These are phyloP conservation scores for Atractosteus spatula DNA, from an alignment of 2,113 vertebrate species.

Conservation along the genomic window DNA sequence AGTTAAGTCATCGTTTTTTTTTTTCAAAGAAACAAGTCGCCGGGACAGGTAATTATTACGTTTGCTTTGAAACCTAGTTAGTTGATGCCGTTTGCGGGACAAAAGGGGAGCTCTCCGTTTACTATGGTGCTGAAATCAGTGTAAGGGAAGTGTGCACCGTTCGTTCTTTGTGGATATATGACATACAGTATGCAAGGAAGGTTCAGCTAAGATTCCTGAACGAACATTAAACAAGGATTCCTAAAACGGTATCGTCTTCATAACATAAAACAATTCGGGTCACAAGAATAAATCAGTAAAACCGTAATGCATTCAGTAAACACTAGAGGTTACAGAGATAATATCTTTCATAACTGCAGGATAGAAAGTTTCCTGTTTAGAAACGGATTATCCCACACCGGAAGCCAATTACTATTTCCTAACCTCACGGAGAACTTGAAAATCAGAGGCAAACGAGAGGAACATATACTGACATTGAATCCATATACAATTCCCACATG, in stretches of 20 bases:
- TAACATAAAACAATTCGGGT: not conserved
- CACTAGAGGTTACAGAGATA: not conserved
- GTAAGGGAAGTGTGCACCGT: conserved; percentile 31
- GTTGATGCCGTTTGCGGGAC: conserved; percentile 24
- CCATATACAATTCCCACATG: not conserved
- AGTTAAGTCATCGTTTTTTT: conserved; percentile 27
- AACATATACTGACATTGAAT: not conserved
- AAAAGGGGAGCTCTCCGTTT: conserved; percentile 50
- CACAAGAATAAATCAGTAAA: not conserved
- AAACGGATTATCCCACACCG: conserved; percentile 3
- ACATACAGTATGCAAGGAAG: not conserved
- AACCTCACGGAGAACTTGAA: conserved; percentile 1
- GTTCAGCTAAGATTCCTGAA: conserved; percentile 7
- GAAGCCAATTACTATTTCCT: conserved; percentile 10
- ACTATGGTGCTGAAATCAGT: conserved; percentile 56
- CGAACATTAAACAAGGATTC: not conserved
- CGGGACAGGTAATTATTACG: conserved; percentile 58
- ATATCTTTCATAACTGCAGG: conserved; percentile 1
- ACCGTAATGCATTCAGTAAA: not conserved
- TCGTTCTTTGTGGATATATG: conserved; percentile 1
- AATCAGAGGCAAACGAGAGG: conserved; percentile 14
- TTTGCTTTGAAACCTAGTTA: conserved; percentile 14
- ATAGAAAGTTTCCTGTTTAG: conserved; percentile 17
- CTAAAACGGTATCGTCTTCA: not conserved
- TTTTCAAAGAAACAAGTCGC: conserved; percentile 39